Base-by-base conservation (phyloP, 2,888 invertebrate species). In the Camponotus fellah region DNA sequence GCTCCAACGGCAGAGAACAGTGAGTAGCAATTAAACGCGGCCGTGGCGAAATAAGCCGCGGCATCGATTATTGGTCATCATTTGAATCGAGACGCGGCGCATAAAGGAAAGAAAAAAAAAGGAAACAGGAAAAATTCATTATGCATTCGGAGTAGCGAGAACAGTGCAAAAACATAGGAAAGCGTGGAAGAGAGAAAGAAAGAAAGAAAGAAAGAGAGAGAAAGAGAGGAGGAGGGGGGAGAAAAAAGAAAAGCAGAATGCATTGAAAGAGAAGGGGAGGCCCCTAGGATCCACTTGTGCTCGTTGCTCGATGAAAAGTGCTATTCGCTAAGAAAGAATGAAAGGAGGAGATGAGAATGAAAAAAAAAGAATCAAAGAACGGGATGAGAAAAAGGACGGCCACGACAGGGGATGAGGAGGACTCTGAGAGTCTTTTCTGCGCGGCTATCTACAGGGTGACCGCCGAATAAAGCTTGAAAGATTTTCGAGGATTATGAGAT, bases 41-140 rank as follows among this genome's bases (percentile, higher is more conserved):
- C 49, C 46, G 62, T 49, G 21, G 34, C 74, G 58, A 65, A 65
- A 37, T 80, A 68, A 46, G 60, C 79, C 60, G 69, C 71, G 58
- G 79, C 74, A 69, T 46, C 60, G 75, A 80, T 80, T 80, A 80
- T 80, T 62, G 62, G 65, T 84, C 79, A 72, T 80, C 37, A 58
- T 80, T 72, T 72, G 76, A 84, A 65, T 74, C 56, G 84, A 81
- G 77, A 68, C 72, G 46, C 58, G 60, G 32, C 32, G 58, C 71
- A 26, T 26, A 4, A 9, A 65, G 34, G 12, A 58, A 26, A 69
- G 58, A 32, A 32, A 12, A 12, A 37, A 37, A 49, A 60, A 37
- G 14, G 12, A 62, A 71, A 72, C 72, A 62, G 49, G 66, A 85
- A 69, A 81, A 87, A 87, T 88, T 88, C 84, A 85, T 88, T 89